These are phyloP conservation scores for Sander vitreus DNA, from an alignment of 2,113 vertebrate species.

Conservation along the genomic window DNA sequence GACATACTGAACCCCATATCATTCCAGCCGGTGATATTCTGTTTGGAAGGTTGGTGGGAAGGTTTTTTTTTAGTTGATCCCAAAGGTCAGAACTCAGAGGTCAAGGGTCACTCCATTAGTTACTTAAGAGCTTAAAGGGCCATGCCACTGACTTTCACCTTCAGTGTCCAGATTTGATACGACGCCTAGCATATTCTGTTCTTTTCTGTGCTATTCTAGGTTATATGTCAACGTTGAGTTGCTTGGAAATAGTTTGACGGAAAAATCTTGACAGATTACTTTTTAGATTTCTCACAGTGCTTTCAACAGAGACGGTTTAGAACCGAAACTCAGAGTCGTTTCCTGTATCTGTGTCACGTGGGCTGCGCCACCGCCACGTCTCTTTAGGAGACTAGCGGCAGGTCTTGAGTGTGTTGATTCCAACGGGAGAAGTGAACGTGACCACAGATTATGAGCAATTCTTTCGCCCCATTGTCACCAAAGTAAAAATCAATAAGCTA, in stretches of 20 bases:
- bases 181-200: neutral
- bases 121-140: conserved; percentile 37
- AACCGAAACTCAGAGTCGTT: too few relatives aligned
- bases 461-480: too few relatives aligned
- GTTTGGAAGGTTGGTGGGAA: neutral
- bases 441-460: too few relatives aligned
- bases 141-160: neutral
- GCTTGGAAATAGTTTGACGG: neutral
- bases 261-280: neutral
- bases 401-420: too few relatives aligned
- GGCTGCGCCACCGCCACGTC: too few relatives aligned
- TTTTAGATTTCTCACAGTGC: too few relatives aligned
- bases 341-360: too few relatives aligned
- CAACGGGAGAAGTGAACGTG: too few relatives aligned
- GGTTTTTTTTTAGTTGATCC: neutral
- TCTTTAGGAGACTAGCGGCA: too few relatives aligned
- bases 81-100: conserved; percentile 9
- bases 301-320: too few relatives aligned
- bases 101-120: conserved; percentile 43
- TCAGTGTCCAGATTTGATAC: neutral
- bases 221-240: neutral
- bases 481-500: too few relatives aligned
- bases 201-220: neutral
- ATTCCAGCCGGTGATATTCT: conserved; percentile 8
- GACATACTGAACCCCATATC: neutral